Percentiles rank a stretch among this genome's conserved stretches.
These are phyloP conservation scores for Erethizon dorsatum DNA, from an alignment of 2,797 vertebrate genomes.

Conservation along the genomic window DNA sequence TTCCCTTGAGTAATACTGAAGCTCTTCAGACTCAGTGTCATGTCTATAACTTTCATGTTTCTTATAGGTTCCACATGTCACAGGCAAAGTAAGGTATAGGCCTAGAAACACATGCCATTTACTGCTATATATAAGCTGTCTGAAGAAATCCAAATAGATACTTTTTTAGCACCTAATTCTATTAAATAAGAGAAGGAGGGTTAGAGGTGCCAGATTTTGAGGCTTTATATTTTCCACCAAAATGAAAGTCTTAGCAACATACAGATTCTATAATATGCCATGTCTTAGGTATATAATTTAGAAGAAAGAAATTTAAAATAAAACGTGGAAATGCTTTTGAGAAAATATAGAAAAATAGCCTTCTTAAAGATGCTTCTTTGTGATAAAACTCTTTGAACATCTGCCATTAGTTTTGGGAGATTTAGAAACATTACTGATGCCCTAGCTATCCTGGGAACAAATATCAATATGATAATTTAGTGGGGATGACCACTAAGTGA, in stretches of 20 bases:
- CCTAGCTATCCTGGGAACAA: constrained; percentile 17
- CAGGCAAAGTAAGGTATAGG: constrained; percentile 21
- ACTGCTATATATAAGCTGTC: neutral
- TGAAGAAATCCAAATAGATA: constrained; percentile 42
- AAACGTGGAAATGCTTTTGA: constrained; percentile 53
- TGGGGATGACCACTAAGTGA: neutral
- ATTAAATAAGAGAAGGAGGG: constrained; percentile 22
- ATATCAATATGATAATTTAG: constrained; percentile 31
- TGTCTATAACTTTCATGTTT: neutral
- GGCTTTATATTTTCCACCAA: constrained; percentile 47
- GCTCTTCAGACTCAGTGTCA: neutral
- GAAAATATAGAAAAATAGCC: constrained; percentile 67
- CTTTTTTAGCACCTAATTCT: constrained; percentile 5
- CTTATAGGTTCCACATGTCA: neutral
- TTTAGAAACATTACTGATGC: constrained; percentile 35
- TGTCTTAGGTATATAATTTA: constrained; percentile 44
- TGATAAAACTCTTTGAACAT: neutral
- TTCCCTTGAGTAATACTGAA: neutral
- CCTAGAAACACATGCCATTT: neutral
- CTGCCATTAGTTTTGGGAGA: neutral
- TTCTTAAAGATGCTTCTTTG: constrained; percentile 32
- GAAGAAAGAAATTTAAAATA: constrained; percentile 62
- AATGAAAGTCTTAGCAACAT: constrained; percentile 40
- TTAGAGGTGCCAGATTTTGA: neutral
- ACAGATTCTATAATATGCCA: constrained; percentile 7